Evolutionary conservation across 1,140 invertebrate species (phyloP).

Genomic region (Bombus sylvicola): DNA sequence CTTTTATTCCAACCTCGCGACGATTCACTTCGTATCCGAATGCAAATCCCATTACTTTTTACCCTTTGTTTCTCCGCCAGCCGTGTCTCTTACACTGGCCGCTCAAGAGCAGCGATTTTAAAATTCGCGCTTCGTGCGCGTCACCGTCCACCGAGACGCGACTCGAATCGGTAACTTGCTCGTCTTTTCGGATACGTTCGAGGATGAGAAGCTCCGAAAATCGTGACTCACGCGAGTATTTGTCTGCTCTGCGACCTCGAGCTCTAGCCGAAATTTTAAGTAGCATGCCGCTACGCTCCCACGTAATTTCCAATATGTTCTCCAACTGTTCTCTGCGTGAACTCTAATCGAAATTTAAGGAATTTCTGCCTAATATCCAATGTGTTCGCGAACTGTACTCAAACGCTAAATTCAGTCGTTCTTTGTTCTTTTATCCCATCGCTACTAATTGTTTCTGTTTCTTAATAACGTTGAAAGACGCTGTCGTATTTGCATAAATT

Average conservation of each 20-base stretch:
- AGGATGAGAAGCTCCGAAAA: not conserved
- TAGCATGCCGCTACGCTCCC: too few species aligned
- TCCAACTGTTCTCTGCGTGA: too few species aligned
- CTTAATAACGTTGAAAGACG: not conserved
- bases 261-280: too few species aligned
- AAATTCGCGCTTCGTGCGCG: constrained; percentile 63
- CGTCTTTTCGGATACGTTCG: constrained; percentile 27
- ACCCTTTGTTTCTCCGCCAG: constrained; percentile 36
- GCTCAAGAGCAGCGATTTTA: constrained; percentile 38
- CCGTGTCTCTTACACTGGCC: constrained; percentile 18
- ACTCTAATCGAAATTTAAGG: too few species aligned
- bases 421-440: not conserved
- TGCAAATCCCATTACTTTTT: constrained; percentile 60
- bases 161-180: constrained; percentile 47
- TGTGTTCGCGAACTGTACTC: too few species aligned
- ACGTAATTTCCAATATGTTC: too few species aligned
- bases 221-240: constrained; percentile 21
- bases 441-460: not conserved
- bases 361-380: too few species aligned
- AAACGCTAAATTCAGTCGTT: too few species aligned
- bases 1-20: constrained; percentile 38
- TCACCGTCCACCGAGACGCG: constrained; percentile 51
- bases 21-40: constrained; percentile 39
- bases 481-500: not conserved
- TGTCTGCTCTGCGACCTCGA: not conserved